Evolutionary conservation across 92 coral and sea anemone genomes (phyloP).

Genomic region (Epizoanthus illoricatus): DNA sequence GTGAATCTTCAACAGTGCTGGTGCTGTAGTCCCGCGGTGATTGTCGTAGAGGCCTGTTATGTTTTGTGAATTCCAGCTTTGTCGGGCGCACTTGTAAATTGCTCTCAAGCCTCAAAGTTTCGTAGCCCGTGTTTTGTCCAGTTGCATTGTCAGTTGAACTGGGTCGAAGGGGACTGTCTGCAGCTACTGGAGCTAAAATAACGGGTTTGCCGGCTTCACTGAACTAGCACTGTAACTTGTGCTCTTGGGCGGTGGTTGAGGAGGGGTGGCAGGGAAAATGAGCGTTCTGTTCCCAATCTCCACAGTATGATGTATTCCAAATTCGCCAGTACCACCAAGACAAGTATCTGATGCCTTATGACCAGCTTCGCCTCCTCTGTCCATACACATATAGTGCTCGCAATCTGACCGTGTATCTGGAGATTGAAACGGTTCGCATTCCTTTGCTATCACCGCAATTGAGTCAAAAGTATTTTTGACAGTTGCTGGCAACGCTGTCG

Average conservation of each 20-base stretch:
- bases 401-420: neutral
- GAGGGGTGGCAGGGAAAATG: neutral
- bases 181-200: neutral
- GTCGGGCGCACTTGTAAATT: neutral
- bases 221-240: neutral
- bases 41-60: no score
- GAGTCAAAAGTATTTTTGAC: neutral
- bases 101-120: neutral
- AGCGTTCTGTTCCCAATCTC: neutral
- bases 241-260: neutral
- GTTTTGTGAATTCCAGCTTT: neutral
- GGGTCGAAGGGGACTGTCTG: neutral
- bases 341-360: neutral
- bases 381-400: constrained; percentile 2
- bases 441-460: neutral
- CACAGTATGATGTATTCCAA: neutral
- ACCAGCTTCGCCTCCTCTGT: neutral
- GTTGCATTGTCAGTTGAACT: neutral
- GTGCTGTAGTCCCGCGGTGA: constrained; percentile 4
- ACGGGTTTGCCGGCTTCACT: no score
- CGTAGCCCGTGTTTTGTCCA: neutral
- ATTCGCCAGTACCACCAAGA: no score
- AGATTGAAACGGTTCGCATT: neutral
- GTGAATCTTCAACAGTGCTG: neutral
- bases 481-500: neutral